These are phyloP conservation scores for Lytechinus variegatus DNA, from an alignment of 35 echinoderm and acorn worm species.

Conservation along the genomic window DNA sequence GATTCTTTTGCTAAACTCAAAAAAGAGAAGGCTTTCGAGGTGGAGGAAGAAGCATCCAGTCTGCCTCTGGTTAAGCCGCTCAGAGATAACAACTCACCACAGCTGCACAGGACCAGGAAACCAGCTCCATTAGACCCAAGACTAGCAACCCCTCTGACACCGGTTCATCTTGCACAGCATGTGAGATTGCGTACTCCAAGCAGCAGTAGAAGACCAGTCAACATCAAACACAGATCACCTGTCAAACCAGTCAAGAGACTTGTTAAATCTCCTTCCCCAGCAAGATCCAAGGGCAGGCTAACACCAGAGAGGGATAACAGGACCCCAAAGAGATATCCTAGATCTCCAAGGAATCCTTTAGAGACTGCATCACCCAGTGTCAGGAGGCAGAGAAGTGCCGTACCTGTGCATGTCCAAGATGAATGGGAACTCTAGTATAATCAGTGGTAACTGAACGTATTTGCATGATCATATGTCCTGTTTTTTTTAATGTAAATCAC, in stretches of 20 bases:
- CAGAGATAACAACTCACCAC: slow-evolving; percentile 46
- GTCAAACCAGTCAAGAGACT: slow-evolving; percentile 55
- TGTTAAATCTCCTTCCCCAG: slow-evolving; percentile 3
- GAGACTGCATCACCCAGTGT: neutral
- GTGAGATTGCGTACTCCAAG: slow-evolving; percentile 31
- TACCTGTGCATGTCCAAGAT: slow-evolving; percentile 55
- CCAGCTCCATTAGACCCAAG: slow-evolving; percentile 45
- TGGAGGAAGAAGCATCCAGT: neutral
- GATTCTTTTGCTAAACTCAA: slow-evolving; percentile 9
- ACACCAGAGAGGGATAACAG: slow-evolving; percentile 46
- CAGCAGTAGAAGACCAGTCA: slow-evolving; percentile 37
- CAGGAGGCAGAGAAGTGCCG: slow-evolving; percentile 35
- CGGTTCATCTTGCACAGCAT: slow-evolving; percentile 46
- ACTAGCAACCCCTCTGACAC: slow-evolving; percentile 49
- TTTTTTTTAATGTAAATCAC: no score
- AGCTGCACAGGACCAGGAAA: slow-evolving; percentile 7
- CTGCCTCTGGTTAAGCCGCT: slow-evolving; percentile 22
- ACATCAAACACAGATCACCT: slow-evolving; percentile 59
- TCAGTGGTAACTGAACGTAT: neutral
- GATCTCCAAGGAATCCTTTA: slow-evolving; percentile 58
- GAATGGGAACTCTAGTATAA: slow-evolving; percentile 33
- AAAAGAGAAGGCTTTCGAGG: neutral
- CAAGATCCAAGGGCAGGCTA: neutral
- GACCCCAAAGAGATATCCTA: slow-evolving; percentile 48
- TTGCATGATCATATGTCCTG: neutral